phyloP scores from a whole-genome alignment of 2,888 invertebrate species.

The Eurytoma californica region DNA sequence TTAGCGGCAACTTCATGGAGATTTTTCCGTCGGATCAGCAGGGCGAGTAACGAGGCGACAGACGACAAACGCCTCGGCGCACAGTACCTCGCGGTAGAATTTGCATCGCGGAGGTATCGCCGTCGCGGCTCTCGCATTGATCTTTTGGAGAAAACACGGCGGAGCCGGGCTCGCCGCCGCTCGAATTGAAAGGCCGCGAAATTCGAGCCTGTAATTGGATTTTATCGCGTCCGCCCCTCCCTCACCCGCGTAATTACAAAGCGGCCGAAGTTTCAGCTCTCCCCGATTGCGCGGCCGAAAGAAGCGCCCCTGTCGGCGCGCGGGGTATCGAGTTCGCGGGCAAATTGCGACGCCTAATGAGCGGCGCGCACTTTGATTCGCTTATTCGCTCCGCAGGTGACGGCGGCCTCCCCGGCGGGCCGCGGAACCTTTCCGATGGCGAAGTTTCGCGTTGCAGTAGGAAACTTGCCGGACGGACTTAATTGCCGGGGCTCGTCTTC shows the following conservation, averaged over 20 bases:
- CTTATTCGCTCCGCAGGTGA: conserved; percentile 43
- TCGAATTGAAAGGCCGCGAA: conserved; percentile 37
- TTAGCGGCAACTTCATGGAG: too few species aligned
- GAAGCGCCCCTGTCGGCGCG: conserved; percentile 3
- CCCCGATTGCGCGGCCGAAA: background rate
- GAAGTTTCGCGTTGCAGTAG: conserved; percentile 39
- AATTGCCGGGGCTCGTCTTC: conserved; percentile 14
- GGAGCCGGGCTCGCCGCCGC: background rate
- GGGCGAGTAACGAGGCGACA: too few species aligned
- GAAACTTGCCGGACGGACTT: background rate
- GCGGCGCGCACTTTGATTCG: conserved; percentile 43
- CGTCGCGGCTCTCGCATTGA: too few species aligned
- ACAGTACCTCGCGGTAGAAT: too few species aligned
- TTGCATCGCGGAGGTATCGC: too few species aligned
- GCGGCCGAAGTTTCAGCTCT: conserved; percentile 31
- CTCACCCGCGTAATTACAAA: conserved; percentile 27
- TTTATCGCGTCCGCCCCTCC: conserved; percentile 24
- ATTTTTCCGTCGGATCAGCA: too few species aligned
- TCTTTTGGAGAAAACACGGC: background rate
- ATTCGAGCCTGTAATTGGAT: conserved; percentile 50
- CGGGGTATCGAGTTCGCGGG: conserved; percentile 34
- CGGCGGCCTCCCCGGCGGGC: conserved; percentile 24
- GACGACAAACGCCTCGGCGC: too few species aligned
- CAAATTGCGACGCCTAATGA: conserved; percentile 52
- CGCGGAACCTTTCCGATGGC: conserved; percentile 32